Percentiles rank a stretch among this genome's conserved stretches.
These are phyloP conservation scores for Polyergus mexicanus DNA, from an alignment of 1,140 invertebrate species.

Conservation along the genomic window DNA sequence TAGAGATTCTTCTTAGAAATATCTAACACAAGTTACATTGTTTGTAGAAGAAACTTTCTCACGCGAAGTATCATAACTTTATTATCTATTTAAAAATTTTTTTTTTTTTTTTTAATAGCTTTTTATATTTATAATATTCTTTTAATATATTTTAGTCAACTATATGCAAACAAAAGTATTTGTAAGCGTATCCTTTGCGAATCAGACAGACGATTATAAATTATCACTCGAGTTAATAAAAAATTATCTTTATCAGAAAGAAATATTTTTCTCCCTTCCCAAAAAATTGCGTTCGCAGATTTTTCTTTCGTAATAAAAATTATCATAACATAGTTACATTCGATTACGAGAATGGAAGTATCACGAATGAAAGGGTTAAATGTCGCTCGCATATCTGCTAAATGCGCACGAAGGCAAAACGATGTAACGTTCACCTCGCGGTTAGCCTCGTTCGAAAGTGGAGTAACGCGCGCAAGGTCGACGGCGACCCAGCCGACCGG, in stretches of 20 bases:
- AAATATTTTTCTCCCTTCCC: background rate
- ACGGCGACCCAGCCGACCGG: conserved; percentile 13
- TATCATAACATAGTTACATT: background rate
- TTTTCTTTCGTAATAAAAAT: background rate
- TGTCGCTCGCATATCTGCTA: background rate
- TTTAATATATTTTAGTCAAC: background rate
- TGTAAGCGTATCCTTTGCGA: background rate
- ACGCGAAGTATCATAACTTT: background rate
- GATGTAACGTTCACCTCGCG: conserved; percentile 25
- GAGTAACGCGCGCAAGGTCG: conserved; percentile 67
- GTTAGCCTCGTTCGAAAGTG: conserved; percentile 65
- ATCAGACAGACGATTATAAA: background rate
- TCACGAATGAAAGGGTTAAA: conserved; percentile 9
- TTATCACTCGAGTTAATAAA: background rate
- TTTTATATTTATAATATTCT: background rate
- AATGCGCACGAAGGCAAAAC: conserved; percentile 12
- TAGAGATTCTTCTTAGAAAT: background rate
- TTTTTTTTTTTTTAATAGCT: background rate
- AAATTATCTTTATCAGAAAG: background rate
- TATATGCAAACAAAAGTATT: background rate
- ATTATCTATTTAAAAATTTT: background rate
- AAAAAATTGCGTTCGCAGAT: background rate
- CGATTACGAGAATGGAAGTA: background rate
- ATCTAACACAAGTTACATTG: background rate
- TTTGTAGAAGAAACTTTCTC: background rate